These are phyloP conservation scores for Agrilus planipennis DNA, from an alignment of 1,140 invertebrate species.

Conservation along the genomic window DNA sequence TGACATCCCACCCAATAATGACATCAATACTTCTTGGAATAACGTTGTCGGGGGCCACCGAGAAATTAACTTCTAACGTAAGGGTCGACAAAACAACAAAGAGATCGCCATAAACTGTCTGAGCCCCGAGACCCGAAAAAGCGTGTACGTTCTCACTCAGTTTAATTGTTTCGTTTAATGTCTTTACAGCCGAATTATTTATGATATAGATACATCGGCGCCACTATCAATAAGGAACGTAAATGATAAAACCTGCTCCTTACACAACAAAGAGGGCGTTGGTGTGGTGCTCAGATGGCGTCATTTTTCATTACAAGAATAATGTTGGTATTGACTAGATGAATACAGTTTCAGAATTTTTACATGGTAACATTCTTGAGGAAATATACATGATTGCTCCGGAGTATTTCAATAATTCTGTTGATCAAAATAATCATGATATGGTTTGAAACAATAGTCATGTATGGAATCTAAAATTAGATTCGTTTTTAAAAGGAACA, in stretches of 20 bases:
- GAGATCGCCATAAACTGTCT: neutral
- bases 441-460: too few species aligned
- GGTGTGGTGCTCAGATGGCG: neutral
- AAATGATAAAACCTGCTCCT: neutral
- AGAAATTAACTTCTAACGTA: neutral
- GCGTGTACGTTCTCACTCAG: neutral
- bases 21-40: neutral
- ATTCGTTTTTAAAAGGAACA: too few species aligned
- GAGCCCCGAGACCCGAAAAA: neutral
- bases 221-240: neutral
- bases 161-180: neutral
- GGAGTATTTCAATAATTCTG: too few species aligned
- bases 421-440: too few species aligned
- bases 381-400: too few species aligned
- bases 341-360: too few species aligned
- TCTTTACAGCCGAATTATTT: neutral
- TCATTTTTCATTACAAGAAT: neutral
- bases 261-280: neutral
- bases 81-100: too few species aligned
- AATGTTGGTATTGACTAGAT: too few species aligned
- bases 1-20: slow-evolving; percentile 4
- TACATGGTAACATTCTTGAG: too few species aligned
- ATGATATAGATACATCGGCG: neutral
- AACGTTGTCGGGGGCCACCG: neutral
- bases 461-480: too few species aligned